A percentile compares a stretch with the other conserved stretches of the same genome.
phyloP scores from a whole-genome alignment of 1,140 invertebrate genomes.

The Rhagoletis pomonella region DNA sequence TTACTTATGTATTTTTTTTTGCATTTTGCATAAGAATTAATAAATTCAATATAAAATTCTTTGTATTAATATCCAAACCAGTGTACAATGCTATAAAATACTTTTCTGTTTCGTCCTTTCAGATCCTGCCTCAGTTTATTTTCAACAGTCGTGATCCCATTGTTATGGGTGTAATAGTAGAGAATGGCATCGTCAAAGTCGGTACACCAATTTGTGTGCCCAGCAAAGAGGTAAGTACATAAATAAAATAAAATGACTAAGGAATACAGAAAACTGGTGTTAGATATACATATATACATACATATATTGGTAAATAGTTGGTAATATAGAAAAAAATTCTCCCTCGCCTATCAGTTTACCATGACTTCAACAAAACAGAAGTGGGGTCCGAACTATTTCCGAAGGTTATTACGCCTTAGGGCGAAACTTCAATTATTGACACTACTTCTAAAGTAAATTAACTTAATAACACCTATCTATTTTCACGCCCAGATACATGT shows the following conservation, averaged over 20 bases:
- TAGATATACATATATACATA: no score
- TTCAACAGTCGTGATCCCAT: constrained; percentile 99
- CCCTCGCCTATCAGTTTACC: no score
- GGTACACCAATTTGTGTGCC: constrained; percentile 98
- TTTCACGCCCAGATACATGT: no score
- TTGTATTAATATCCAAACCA: neutral
- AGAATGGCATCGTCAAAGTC: constrained; percentile 95
- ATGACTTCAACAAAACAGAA: no score
- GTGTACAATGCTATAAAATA: neutral
- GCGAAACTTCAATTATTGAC: no score
- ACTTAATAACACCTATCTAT: no score
- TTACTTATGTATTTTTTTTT: neutral
- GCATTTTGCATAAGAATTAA: no score
- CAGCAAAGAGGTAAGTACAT: constrained; percentile 88
- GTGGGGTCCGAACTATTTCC: no score
- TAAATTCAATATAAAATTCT: neutral
- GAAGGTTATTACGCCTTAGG: no score
- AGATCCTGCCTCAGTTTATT: constrained; percentile 88
- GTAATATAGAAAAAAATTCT: neutral
- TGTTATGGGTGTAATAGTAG: constrained; percentile 95
- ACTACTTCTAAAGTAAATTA: no score
- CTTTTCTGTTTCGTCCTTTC: constrained; percentile 60
- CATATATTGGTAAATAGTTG: neutral
- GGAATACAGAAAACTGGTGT: neutral
- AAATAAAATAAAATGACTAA: neutral